These are phyloP conservation scores for Cinclus mexicanus DNA, from an alignment of 2,113 vertebrate genomes.

Conservation along the genomic window DNA sequence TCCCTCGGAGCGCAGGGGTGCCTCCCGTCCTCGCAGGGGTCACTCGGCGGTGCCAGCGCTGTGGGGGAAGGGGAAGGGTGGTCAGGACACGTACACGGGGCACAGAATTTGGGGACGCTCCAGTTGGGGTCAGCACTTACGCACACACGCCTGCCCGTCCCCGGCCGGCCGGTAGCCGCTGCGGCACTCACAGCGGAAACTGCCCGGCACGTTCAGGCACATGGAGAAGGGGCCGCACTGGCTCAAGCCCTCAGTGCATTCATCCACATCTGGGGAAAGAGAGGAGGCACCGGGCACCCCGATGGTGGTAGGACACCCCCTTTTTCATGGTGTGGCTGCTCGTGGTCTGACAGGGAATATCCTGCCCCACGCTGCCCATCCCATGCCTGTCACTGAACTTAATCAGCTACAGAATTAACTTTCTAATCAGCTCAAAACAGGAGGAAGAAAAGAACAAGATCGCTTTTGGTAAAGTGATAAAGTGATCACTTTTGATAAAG, in stretches of 20 bases:
- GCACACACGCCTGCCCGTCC: conserved; percentile 77
- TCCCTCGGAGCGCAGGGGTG: conserved; percentile 45
- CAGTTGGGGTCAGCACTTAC: conserved; percentile 61
- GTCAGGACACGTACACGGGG: rapidly evolving
- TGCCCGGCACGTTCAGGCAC: conserved; percentile 83
- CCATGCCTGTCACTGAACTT: background rate
- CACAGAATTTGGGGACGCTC: rapidly evolving
- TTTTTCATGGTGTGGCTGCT: rapidly evolving
- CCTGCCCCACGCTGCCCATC: background rate
- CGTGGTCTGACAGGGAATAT: rapidly evolving
- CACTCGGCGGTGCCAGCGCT: background rate
- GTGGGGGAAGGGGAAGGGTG: background rate
- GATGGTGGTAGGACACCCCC: background rate
- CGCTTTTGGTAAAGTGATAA: background rate
- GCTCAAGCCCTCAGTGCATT: conserved; percentile 78
- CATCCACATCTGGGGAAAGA: conserved; percentile 81
- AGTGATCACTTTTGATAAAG: background rate
- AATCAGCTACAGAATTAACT: conserved; percentile 69
- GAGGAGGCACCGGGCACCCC: background rate
- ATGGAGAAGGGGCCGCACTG: conserved; percentile 78
- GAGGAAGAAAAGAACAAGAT: background rate
- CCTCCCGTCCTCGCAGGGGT: conserved; percentile 70
- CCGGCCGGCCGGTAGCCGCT: conserved; percentile 71
- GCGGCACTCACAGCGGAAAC: conserved; percentile 84
- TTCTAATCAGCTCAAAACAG: conserved; percentile 56